A percentile compares a stretch with the other conserved stretches of the same genome.
Conservation (phyloP, 2,888 invertebrate species). For the Melipona bicolor region DNA sequence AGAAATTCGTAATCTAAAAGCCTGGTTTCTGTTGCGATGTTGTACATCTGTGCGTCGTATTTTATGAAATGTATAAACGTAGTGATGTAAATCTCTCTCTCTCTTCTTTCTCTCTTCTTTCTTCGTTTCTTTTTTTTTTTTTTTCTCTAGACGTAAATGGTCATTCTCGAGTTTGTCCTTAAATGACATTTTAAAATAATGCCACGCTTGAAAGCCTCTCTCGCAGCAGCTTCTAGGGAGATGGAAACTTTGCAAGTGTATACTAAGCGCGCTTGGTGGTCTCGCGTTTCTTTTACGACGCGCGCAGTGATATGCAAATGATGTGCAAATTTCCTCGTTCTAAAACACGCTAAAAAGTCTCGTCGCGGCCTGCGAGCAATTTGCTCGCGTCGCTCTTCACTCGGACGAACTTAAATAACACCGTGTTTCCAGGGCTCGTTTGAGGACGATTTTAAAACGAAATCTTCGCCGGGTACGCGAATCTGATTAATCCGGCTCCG, state of each 20-base stretch:
- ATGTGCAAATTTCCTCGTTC: constrained; percentile 44
- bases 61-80: not conserved
- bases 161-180: not conserved
- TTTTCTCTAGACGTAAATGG: not conserved
- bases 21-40: no score
- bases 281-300: constrained; percentile 24
- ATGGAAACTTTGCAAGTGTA: not conserved
- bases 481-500: constrained; percentile 14
- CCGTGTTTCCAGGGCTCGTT: not conserved
- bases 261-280: not conserved
- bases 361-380: constrained; percentile 29
- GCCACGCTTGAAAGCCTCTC: not conserved
- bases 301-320: constrained; percentile 44
- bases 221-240: not conserved
- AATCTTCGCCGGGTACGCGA: constrained; percentile 17
- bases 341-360: constrained; percentile 30
- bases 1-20: not conserved
- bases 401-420: constrained; percentile 13
- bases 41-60: not conserved
- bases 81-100: not conserved
- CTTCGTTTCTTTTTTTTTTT: not conserved
- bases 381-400: constrained; percentile 15
- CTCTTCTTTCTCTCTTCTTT: not conserved
- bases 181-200: constrained; percentile 21
- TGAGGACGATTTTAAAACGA: not conserved